Conservation (phyloP, 1,140 invertebrate genomes). For the Nephila pilipes region DNA sequence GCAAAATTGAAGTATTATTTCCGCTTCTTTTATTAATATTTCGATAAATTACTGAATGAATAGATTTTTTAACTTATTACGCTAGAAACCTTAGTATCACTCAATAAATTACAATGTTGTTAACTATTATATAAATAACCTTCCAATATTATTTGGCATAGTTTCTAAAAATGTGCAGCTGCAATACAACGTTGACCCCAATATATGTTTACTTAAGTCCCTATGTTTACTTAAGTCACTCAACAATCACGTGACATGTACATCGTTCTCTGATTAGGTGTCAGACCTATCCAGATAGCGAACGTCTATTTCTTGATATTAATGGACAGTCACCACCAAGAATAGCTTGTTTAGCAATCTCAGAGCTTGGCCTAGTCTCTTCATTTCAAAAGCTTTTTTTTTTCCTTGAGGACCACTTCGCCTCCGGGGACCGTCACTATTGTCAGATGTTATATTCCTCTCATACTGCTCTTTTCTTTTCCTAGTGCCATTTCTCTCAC, state of each 20-base stretch:
- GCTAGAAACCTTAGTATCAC: too few relatives aligned
- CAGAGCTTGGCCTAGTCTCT: neutral
- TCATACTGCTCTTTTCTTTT: neutral
- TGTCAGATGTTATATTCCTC: constrained; percentile 33
- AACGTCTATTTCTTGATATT: constrained; percentile 1
- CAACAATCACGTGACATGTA: neutral
- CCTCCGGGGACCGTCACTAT: neutral
- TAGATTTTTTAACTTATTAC: too few relatives aligned
- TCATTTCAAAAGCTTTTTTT: constrained; percentile 9
- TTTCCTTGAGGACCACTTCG: neutral
- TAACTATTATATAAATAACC: too few relatives aligned
- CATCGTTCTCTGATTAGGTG: constrained; percentile 26
- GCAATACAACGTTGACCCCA: too few relatives aligned
- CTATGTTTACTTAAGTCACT: neutral
- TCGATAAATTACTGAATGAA: too few relatives aligned
- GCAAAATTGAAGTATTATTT: too few relatives aligned
- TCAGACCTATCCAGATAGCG: constrained; percentile 27
- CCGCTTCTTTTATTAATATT: too few relatives aligned
- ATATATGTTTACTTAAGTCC: too few relatives aligned
- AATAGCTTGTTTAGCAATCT: constrained; percentile 43
- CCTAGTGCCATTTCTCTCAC: neutral
- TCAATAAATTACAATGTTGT: too few relatives aligned
- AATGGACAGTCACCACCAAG: constrained; percentile 26
- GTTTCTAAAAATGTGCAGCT: too few relatives aligned
- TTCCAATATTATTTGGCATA: too few relatives aligned